Base-by-base conservation (phyloP, 1,140 invertebrate species). In the Lordiphosa clarofinis region DNA sequence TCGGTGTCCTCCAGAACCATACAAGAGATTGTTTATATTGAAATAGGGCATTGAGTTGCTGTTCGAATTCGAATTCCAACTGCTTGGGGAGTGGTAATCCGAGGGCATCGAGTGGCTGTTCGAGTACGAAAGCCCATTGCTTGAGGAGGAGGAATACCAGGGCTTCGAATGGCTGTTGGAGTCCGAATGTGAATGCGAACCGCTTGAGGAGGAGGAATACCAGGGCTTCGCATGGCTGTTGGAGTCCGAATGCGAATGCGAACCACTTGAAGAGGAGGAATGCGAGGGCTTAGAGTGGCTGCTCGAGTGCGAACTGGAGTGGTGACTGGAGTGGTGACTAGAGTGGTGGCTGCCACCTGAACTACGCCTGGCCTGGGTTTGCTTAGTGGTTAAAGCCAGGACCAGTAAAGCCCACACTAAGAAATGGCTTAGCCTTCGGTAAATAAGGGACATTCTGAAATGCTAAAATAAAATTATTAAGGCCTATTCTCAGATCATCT, bases 281-380 rank as follows among this genome's bases (percentile, higher is more conserved):
- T 15, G 15, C 15, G 15, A 15, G 15, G 15, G 15, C 1, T 3
- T 15, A 1, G 15, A 15, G 3, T 15, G 15, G 15, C 15, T 15
- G 15, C 15, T 15, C 15, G 15, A 15, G 3, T 15, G 15, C 15
- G 15, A 62, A 3, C 56, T 59, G 15, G 1, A 1, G 1, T 1
- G 3, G 15, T 3, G 3, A 12, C 6, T 6, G 5, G 48, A 50
- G 0, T 42, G 21, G 4, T 58, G 67, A 6, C 74, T 15, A 3
- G 1, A 3, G 3, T 3, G 68, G 24, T 42, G 73, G 50, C 84
- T 60, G 47, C 84, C 11, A 47, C 82, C 56, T 10, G 13, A 73
- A 47, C 61, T 64, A 11, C 73, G 64, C 38, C 86, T 87, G 4
- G 72, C 79, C 4, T 87, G 56, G 3, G 52, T 79, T 44, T 73